phyloP scores from a whole-genome alignment of 2,113 vertebrate species.

The Elachura formosa region DNA sequence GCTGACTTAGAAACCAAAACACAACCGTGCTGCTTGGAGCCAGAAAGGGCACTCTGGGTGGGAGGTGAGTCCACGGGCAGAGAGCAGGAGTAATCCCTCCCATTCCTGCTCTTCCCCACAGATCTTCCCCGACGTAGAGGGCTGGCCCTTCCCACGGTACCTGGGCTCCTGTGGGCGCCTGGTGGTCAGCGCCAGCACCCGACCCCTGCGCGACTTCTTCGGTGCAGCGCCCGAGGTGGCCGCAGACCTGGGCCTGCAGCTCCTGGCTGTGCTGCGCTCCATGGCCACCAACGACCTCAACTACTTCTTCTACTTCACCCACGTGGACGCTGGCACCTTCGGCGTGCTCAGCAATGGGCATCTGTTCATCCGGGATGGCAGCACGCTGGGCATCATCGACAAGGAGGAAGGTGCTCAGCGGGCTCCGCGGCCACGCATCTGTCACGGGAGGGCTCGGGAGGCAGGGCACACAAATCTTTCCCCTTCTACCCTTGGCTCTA shows the following conservation, averaged over 20 bases:
- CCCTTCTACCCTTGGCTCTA: not conserved
- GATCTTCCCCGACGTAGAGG: slow-evolving; percentile 82
- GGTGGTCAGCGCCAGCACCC: slow-evolving; percentile 72
- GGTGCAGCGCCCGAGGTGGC: slow-evolving; percentile 54
- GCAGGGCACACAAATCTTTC: not conserved
- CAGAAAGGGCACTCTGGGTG: fast-evolving
- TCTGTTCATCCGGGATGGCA: slow-evolving; percentile 82
- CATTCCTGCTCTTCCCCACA: not conserved
- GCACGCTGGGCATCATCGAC: slow-evolving; percentile 81
- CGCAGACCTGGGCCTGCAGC: slow-evolving; percentile 76
- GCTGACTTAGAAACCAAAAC: not conserved
- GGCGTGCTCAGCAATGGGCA: slow-evolving; percentile 78
- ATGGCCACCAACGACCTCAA: slow-evolving; percentile 79
- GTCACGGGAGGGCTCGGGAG: not conserved
- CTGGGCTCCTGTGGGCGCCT: slow-evolving; percentile 81
- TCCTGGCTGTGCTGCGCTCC: slow-evolving; percentile 73
- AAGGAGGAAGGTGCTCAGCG: slow-evolving; percentile 77
- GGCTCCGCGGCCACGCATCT: slow-evolving; percentile 8
- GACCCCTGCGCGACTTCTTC: slow-evolving; percentile 69
- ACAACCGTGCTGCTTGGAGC: not conserved
- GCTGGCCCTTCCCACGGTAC: slow-evolving; percentile 83
- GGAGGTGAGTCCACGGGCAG: fast-evolving
- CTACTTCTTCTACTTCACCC: slow-evolving; percentile 82
- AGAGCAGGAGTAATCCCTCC: not conserved
- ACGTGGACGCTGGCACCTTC: slow-evolving; percentile 74